Base-by-base conservation (phyloP, 2,888 invertebrate species). In the Macropis europaea region DNA sequence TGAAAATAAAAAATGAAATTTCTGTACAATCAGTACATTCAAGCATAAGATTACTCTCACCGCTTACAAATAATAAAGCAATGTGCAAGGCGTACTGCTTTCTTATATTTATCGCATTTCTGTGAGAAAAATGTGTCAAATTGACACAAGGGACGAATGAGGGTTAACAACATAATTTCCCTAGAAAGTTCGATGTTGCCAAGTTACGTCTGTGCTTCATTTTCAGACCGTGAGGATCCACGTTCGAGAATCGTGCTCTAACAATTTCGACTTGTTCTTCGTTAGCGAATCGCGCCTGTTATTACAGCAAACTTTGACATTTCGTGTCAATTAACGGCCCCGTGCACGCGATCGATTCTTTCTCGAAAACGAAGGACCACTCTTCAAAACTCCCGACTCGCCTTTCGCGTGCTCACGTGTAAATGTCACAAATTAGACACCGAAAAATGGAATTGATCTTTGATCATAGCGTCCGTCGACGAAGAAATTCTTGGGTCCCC, bases 271-370 rank as follows among this genome's bases (percentile, higher is more conserved):
- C 24, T 66, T 36, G 40, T 62, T 42, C 40, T 6, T 28, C 5
- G 13, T 9, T n/a, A 34, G 28, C 32, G 36, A 19, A 66, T 67
- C 52, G 3, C 56, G 56, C 42, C 67, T 47, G 26, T 56, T 30
- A 76, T 75, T 75, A 76, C 32, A 26, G 40, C 26, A 17, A 45
- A n/a, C 28, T 36, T 56, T 50, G 34, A 45, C 52, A 64, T 63
- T 73, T 15, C 17, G 32, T 15, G 26, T 11, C 34, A 19, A 17
- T 28, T 45, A 3, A 42, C 24, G 17, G 34, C 17, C 36, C 36
- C 17, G 22, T 42, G 54, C 74, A 75, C 75, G 74, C 73, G 47
- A 76, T 67, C 72, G 13, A 63, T 68, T 57, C 60, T 63, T 67
- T 56, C 52, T 42, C 34, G 59, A 60, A 75, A 62, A 59, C 45